A percentile compares a stretch with the other conserved stretches of the same genome.
phyloP scores from a whole-genome alignment of 1,140 invertebrate species.

The Scaptodrosophila lebanonensis region DNA sequence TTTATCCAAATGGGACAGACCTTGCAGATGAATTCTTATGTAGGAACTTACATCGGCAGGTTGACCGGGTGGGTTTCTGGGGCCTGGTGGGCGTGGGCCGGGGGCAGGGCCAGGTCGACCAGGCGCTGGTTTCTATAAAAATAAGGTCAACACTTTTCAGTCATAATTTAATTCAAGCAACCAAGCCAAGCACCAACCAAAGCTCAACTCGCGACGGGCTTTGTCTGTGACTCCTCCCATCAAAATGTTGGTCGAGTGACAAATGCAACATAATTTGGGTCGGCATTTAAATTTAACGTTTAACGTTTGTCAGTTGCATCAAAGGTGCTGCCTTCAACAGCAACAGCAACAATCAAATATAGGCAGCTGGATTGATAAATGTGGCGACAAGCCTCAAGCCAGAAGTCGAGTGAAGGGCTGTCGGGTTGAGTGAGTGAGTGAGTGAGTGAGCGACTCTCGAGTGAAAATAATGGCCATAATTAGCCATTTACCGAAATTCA shows the following conservation, averaged over 20 bases:
- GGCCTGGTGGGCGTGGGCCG: slow-evolving; percentile 46
- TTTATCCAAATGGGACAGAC: no score
- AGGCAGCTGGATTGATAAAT: slow-evolving; percentile 25
- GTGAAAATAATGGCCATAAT: slow-evolving; percentile 53
- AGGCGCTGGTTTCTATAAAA: slow-evolving; percentile 29
- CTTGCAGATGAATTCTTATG: not conserved
- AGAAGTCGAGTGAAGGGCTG: slow-evolving; percentile 30
- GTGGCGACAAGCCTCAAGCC: slow-evolving; percentile 14
- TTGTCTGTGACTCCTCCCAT: slow-evolving; percentile 10
- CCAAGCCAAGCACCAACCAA: no score
- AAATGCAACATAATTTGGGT: slow-evolving; percentile 49
- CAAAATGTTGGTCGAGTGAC: slow-evolving; percentile 33
- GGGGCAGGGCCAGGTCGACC: slow-evolving; percentile 46
- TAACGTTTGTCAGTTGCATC: slow-evolving; percentile 5
- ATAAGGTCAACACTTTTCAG: slow-evolving; percentile 31
- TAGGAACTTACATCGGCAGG: slow-evolving; percentile 51
- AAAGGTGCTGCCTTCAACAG: slow-evolving; percentile 28
- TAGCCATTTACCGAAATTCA: slow-evolving; percentile 55
- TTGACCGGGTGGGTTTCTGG: slow-evolving; percentile 46
- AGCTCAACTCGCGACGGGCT: slow-evolving; percentile 3
- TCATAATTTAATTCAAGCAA: no score
- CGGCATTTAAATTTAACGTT: slow-evolving; percentile 29
- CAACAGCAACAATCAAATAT: no score
- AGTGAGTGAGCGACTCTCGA: not conserved
- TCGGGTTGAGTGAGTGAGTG: no score